These are phyloP conservation scores for Xestia xanthographa DNA, from an alignment of 2,888 invertebrate genomes.

Conservation along the genomic window DNA sequence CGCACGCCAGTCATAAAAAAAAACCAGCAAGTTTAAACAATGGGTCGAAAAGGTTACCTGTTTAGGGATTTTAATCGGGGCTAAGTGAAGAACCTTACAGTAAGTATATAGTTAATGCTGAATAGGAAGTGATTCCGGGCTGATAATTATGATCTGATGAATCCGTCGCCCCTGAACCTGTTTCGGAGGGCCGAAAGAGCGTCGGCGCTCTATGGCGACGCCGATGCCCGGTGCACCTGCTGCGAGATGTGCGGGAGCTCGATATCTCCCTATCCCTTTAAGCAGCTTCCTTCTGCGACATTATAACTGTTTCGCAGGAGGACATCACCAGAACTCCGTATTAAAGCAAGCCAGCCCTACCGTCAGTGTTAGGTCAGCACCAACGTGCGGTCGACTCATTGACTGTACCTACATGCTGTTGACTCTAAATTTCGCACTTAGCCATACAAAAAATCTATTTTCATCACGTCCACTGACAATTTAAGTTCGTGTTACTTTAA, in stretches of 20 bases:
- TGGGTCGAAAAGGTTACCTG: too few species aligned
- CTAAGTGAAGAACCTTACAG: too few species aligned
- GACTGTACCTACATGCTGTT: neutral
- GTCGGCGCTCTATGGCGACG: too few species aligned
- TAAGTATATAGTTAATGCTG: too few species aligned
- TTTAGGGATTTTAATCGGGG: too few species aligned
- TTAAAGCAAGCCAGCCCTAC: neutral
- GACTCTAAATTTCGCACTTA: neutral
- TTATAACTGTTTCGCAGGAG: neutral
- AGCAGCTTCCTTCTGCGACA: neutral
- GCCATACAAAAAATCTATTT: neutral
- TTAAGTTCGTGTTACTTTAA: neutral
- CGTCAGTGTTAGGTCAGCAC: neutral
- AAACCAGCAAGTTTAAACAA: neutral
- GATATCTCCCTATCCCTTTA: too few species aligned
- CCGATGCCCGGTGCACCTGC: too few species aligned
- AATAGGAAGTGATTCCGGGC: too few species aligned
- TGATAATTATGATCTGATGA: too few species aligned
- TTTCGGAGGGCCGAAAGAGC: too few species aligned
- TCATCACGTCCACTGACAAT: neutral
- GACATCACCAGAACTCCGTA: neutral
- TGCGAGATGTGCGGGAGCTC: too few species aligned
- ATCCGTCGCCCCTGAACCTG: too few species aligned
- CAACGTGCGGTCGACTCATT: neutral
- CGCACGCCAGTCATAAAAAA: neutral